These are phyloP conservation scores for Carabus problematicus DNA, from an alignment of 2,888 invertebrate species.

Conservation along the genomic window DNA sequence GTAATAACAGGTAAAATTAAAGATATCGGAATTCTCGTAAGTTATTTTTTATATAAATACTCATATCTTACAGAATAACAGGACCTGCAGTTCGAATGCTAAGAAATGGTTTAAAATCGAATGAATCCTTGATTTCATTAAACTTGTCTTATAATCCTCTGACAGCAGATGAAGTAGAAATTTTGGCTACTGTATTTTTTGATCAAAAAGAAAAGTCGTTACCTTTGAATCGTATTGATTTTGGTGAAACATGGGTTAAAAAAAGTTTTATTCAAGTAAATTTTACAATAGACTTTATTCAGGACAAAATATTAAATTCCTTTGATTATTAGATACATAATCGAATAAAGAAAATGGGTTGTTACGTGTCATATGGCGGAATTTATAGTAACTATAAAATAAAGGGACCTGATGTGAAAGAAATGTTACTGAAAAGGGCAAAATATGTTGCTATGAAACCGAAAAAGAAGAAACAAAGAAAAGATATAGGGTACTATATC, in stretches of 20 bases:
- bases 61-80: conserved; percentile 47
- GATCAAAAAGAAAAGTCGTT: conserved; percentile 54
- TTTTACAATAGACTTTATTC: conserved; percentile 10
- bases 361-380: conserved; percentile 58
- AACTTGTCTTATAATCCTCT: conserved; percentile 63
- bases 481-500: conserved; percentile 59
- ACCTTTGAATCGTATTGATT: conserved; percentile 58
- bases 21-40: neutral
- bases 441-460: conserved; percentile 60
- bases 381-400: conserved; percentile 61
- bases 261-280: conserved; percentile 57
- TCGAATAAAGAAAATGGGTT: conserved; percentile 49
- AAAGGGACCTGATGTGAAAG: conserved; percentile 58
- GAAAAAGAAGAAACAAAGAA: conserved; percentile 58
- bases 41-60: neutral
- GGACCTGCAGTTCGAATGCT: conserved; percentile 54
- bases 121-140: conserved; percentile 57
- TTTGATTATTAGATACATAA: conserved; percentile 45
- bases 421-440: conserved; percentile 61
- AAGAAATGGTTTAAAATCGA: conserved; percentile 58
- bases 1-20: conserved; percentile 54
- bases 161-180: conserved; percentile 59
- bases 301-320: neutral
- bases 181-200: conserved; percentile 56
- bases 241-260: conserved; percentile 61